Conservation (phyloP, 2,888 invertebrate genomes). For the Drosophila melanosoma region DNA sequence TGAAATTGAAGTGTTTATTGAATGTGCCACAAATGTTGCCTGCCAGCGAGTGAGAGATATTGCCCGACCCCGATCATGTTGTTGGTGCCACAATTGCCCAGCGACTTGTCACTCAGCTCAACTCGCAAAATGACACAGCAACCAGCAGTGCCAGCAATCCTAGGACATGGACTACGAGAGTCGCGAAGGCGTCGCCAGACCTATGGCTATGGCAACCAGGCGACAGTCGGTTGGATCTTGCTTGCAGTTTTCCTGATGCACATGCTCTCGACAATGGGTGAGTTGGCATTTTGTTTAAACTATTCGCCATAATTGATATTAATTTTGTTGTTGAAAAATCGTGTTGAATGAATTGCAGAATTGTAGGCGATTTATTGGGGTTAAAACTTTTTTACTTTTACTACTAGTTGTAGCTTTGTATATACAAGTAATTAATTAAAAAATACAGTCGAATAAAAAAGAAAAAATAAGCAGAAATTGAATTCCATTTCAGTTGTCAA, state of each 20-base stretch:
- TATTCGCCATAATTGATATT: constrained; percentile 1
- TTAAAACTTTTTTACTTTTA: neutral
- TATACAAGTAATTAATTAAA: neutral
- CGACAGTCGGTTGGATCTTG: constrained; percentile 16
- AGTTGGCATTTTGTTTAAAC: constrained; percentile 35
- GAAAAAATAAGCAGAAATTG: neutral
- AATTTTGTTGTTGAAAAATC: neutral
- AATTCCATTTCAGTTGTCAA: neutral
- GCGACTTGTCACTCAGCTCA: constrained; percentile 47
- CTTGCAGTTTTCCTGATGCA: constrained; percentile 36
- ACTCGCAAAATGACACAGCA: constrained; percentile 45
- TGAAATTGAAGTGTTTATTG: constrained; percentile 76
- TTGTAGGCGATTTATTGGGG: neutral
- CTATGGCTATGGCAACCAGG: constrained; percentile 39
- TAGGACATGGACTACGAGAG: constrained; percentile 19
- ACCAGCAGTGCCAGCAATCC: constrained; percentile 23
- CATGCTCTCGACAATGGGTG: constrained; percentile 53
- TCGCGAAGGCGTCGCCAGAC: constrained; percentile 22
- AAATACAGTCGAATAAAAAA: neutral
- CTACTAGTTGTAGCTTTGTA: neutral
- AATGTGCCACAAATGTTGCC: constrained; percentile 68
- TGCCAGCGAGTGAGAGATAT: constrained; percentile 40
- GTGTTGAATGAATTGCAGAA: neutral
- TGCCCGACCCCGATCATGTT: constrained; percentile 40
- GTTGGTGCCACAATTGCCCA: constrained; percentile 45